These are phyloP conservation scores for Phacellophora camtschatica DNA, from an alignment of 30 jellyfish, hydroid and myxozoan species.

Conservation along the genomic window DNA sequence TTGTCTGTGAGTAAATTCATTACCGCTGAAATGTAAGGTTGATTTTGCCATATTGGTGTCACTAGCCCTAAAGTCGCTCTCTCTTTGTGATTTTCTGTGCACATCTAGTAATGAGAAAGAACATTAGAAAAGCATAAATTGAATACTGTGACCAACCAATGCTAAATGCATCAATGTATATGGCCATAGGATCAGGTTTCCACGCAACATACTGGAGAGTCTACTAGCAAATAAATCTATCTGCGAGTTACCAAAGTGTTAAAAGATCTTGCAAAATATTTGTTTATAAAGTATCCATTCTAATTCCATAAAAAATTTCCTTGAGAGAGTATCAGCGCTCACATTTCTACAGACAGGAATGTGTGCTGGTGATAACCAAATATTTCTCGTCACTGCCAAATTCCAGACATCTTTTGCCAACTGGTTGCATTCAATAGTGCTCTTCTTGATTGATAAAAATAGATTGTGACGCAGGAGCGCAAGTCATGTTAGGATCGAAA, in stretches of 20 bases:
- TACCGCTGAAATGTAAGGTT: conserved; percentile 5
- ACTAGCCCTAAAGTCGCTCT: too few species aligned
- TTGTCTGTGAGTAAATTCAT: background rate
- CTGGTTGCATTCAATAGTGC: too few species aligned
- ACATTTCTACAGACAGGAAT: conserved; percentile 9
- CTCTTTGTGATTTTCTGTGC: conserved; percentile 25
- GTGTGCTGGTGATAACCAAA: conserved; percentile 32
- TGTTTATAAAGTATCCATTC: conserved; percentile 14
- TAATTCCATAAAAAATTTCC: background rate
- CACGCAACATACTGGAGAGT: conserved; percentile 18
- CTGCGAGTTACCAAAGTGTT: background rate
- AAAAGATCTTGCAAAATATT: background rate
- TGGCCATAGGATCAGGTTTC: conserved; percentile 43
- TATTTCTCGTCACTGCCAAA: background rate
- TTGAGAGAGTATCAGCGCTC: conserved; percentile 17
- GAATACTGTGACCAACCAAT: conserved; percentile 9
- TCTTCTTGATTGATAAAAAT: background rate
- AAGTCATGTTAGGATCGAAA: conserved; percentile 1
- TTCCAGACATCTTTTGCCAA: conserved; percentile 27
- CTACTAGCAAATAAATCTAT: conserved; percentile 34
- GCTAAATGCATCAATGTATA: conserved; percentile 36
- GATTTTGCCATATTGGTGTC: conserved; percentile 17
- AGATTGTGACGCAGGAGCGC: conserved; percentile 7
- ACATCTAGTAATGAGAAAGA: conserved; percentile 25
- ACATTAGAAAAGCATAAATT: conserved; percentile 34